Evolutionary conservation across 2,113 vertebrate species (phyloP).

Genomic region (Trogon melanurus): DNA sequence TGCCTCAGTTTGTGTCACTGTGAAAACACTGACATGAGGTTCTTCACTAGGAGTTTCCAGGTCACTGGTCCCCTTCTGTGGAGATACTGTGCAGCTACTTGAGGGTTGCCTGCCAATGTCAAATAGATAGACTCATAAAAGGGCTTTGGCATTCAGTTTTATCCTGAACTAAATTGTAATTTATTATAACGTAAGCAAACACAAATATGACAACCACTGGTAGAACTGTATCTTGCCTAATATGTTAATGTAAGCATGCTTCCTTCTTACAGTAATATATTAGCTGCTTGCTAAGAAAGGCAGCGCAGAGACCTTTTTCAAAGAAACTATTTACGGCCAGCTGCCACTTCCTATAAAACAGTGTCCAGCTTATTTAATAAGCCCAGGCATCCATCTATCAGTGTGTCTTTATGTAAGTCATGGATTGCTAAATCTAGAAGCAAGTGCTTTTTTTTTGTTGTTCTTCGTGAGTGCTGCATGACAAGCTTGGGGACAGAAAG

Average conservation of each 20-base stretch:
- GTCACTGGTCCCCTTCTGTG: constrained; percentile 17
- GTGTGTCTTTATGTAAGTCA: background rate
- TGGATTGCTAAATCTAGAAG: constrained; percentile 5
- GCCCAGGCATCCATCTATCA: constrained; percentile 23
- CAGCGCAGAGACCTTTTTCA: constrained; percentile 16
- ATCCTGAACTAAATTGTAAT: constrained; percentile 54
- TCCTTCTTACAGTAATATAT: constrained; percentile 55
- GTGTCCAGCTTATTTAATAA: constrained; percentile 10
- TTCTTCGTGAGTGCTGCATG: constrained; percentile 17
- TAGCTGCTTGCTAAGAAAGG: constrained; percentile 39
- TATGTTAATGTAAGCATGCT: constrained; percentile 54
- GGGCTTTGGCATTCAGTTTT: constrained; percentile 14
- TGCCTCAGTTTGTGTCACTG: background rate
- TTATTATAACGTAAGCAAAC: constrained; percentile 64
- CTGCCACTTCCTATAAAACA: constrained; percentile 19
- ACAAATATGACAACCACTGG: constrained; percentile 26
- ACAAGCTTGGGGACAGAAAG: constrained; percentile 9
- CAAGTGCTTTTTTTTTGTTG: background rate
- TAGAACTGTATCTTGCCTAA: constrained; percentile 22
- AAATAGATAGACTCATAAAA: constrained; percentile 50
- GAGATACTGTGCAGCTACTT: constrained; percentile 27
- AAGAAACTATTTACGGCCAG: constrained; percentile 23
- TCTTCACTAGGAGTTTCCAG: constrained; percentile 28
- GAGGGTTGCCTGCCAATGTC: constrained; percentile 44
- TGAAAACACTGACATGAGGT: constrained; percentile 5